These are phyloP conservation scores for Argyresthia goedartella DNA, from an alignment of 2,888 invertebrate genomes.

Conservation along the genomic window DNA sequence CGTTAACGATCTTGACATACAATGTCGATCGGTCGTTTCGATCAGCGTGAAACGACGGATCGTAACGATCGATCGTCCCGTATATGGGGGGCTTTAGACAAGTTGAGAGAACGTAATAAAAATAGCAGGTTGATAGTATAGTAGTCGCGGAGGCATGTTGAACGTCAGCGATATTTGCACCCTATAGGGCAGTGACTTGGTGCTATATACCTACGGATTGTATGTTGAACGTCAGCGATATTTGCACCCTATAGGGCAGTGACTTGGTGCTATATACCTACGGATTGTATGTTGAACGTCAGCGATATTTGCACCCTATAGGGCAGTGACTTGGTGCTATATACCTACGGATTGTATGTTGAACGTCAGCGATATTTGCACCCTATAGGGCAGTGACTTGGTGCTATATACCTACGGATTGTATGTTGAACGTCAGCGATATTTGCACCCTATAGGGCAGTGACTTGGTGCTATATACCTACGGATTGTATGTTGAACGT, in stretches of 20 bases:
- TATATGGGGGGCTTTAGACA: too few species aligned
- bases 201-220: conserved; percentile 11
- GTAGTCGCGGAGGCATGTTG: neutral
- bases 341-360: conserved; percentile 9
- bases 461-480: neutral
- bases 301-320: neutral
- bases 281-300: conserved; percentile 6
- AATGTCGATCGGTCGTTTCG: too few species aligned
- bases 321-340: conserved; percentile 3
- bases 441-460: neutral
- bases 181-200: conserved; percentile 10
- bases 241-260: neutral
- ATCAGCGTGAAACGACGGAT: too few species aligned
- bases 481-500: too few species aligned
- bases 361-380: conserved; percentile 1
- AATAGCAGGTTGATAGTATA: neutral
- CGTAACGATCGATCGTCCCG: too few species aligned
- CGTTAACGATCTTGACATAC: too few species aligned
- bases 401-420: conserved; percentile 11
- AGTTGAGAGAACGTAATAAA: too few species aligned
- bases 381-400: neutral
- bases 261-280: conserved; percentile 8
- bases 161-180: conserved; percentile 8
- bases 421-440: conserved; percentile 2
- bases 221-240: conserved; percentile 2